These are phyloP conservation scores for Gymnocypris eckloni DNA, from an alignment of 2,797 vertebrate species.

Conservation along the genomic window DNA sequence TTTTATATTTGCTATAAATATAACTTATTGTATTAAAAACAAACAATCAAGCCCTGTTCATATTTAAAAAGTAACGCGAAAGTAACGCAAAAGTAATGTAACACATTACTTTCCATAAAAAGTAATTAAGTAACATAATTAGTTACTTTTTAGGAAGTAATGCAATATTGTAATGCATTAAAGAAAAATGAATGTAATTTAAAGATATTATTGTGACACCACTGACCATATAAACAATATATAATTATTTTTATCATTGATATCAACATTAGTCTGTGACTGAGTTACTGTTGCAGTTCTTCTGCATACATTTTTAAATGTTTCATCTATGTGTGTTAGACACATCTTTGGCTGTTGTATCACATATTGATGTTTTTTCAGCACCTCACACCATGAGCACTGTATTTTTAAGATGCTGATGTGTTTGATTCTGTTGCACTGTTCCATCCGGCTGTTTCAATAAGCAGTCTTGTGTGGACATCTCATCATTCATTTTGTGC, in stretches of 20 bases:
- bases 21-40: too few relatives aligned
- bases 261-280: not conserved
- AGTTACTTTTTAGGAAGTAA: too few relatives aligned
- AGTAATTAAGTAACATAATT: too few relatives aligned
- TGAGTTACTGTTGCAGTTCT: not conserved
- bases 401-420: not conserved
- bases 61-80: too few relatives aligned
- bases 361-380: not conserved
- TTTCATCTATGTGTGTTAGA: not conserved
- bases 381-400: not conserved
- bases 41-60: too few relatives aligned
- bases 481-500: not conserved
- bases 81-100: too few relatives aligned
- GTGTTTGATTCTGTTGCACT: not conserved
- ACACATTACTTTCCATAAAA: too few relatives aligned
- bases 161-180: too few relatives aligned
- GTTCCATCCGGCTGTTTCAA: not conserved
- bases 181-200: not conserved
- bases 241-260: not conserved
- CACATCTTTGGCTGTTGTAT: too few relatives aligned
- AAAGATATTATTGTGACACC: not conserved
- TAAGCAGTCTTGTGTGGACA: not conserved
- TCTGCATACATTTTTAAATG: too few relatives aligned
- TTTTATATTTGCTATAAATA: too few relatives aligned
- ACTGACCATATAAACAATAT: not conserved